Conservation (phyloP, 64 coral and sea anemone species). For the Actinia equina region DNA sequence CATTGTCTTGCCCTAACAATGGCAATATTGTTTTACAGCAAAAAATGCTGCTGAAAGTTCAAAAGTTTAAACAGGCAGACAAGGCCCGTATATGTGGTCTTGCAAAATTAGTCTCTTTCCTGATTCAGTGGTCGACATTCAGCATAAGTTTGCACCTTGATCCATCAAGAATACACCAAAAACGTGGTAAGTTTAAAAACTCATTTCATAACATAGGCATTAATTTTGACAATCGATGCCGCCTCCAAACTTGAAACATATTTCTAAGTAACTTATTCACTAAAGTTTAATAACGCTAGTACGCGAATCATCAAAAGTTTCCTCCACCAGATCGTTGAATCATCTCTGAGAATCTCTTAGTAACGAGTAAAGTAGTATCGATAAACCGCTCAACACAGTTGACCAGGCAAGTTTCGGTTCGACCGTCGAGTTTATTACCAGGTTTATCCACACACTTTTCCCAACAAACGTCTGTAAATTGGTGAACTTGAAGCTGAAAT, state of each 20-base stretch:
- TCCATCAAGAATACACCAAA: background rate
- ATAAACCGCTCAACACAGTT: slow-evolving; percentile 98
- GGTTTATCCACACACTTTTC: slow-evolving; percentile 95
- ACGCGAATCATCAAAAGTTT: background rate
- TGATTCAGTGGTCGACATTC: background rate
- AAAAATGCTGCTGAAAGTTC: background rate
- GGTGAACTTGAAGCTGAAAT: slow-evolving; percentile 85
- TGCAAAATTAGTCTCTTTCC: background rate
- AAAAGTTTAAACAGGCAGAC: background rate
- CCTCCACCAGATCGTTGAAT: slow-evolving; percentile 34
- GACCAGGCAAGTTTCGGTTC: slow-evolving; percentile 75
- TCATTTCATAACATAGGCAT: no score
- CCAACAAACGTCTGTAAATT: slow-evolving; percentile 94
- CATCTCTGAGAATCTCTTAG: slow-evolving; percentile 68
- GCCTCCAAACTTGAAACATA: background rate
- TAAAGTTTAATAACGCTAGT: background rate
- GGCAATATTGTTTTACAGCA: no score
- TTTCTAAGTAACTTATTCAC: background rate
- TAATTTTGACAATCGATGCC: no score
- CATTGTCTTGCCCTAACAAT: no score
- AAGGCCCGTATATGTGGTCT: background rate
- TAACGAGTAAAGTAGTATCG: slow-evolving; percentile 81
- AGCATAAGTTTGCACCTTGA: background rate
- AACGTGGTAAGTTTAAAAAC: background rate
- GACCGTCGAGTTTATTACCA: slow-evolving; percentile 75